Evolutionary conservation across 2,888 invertebrate genomes (phyloP).

Genomic region (Endotricha flammealis): DNA sequence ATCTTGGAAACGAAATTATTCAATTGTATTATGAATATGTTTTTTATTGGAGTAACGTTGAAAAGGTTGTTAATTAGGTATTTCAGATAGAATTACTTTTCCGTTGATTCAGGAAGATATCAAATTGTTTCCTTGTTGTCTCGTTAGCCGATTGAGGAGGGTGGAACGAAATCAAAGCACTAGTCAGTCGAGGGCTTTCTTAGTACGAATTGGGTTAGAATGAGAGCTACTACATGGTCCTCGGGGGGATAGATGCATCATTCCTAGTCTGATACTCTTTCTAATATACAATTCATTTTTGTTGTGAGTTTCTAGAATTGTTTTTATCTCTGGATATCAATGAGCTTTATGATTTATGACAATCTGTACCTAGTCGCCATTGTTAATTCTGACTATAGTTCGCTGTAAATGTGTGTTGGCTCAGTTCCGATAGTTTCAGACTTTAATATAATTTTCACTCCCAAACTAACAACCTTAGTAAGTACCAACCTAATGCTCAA

Average conservation of each 20-base stretch:
- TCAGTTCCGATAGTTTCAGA: no score
- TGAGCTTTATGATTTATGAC: no score
- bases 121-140: conserved; percentile 8
- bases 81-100: neutral
- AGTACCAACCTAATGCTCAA: no score
- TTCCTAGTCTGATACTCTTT: no score
- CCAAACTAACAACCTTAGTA: no score
- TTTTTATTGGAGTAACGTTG: conserved; percentile 11
- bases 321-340: no score
- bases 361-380: no score
- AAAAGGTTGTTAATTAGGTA: neutral
- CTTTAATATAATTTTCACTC: no score
- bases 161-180: conserved; percentile 47
- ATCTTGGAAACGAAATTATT: conserved; percentile 19
- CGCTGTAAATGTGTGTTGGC: no score
- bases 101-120: neutral
- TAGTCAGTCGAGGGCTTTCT: conserved; percentile 35
- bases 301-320: no score
- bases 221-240: conserved; percentile 36
- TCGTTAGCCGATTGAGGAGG: conserved; percentile 15
- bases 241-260: conserved; percentile 21
- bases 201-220: conserved; percentile 50
- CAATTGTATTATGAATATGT: conserved; percentile 14
- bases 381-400: no score
- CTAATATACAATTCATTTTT: no score